Evolutionary conservation across 2,797 vertebrate species (phyloP), one percentile per base, ranked within the genome.

Genomic region (Lemur catta): DNA sequence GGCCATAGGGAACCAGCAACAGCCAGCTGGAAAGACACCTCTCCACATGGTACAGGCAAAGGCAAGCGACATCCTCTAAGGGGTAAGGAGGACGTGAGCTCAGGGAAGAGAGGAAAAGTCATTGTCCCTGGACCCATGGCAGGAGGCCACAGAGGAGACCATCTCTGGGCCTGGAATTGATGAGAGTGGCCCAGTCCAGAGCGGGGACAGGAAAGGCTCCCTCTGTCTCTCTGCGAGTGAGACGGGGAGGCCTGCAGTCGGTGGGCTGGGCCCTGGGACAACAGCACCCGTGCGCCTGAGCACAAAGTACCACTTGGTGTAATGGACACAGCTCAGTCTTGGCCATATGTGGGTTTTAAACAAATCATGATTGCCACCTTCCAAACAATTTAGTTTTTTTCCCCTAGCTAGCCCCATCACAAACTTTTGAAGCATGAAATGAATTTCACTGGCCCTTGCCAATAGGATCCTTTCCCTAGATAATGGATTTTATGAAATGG

Each of bases 391-490:
- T 97, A 97, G 63, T 48, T 71, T 95, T 97, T 81, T 84, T 65
- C 63, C 82, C 52, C 96, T 97, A 98, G 97, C 98, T 84, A 98
- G 98, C 95, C 98, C 98, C 98, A 98, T 99, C 98, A 96, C 98
- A 98, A 97, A 98, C 98, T 98, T 99, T 98, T 98, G 98, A 98
- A 99, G 98, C 98, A 98, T 98, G 98, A 99, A 99, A 99, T 99
- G 98, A 98, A 98, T 98, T 98, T 98, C 96, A 96, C 97, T 97
- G 96, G 97, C 97, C 97, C 98, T 98, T 91, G 86, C 98, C 98
- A 98, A 98, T 98, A 98, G 98, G 97, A 98, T 97, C 98, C 97
- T 97, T 98, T 98, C 95, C 95, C 95, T 96, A 97, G 97, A 98
- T 98, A 98, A 98, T 98, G 98, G 93, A 93, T 98, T 98, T 98